Conservation (phyloP, 2,888 invertebrate genomes). For the Pseudococcus longispinus region DNA sequence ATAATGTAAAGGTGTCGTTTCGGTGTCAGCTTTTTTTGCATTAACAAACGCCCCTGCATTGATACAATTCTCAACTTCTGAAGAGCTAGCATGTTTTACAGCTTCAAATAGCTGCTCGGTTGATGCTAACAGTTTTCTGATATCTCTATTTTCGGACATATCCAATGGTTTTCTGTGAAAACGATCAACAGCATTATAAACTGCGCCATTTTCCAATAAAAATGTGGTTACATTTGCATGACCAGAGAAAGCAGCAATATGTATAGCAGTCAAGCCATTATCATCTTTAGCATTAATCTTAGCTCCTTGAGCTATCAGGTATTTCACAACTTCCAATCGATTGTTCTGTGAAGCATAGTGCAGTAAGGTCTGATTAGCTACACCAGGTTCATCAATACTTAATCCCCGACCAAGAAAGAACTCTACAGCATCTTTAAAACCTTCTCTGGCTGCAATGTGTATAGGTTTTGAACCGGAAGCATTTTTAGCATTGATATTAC, state of each 20-base stretch:
- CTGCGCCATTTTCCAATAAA: background rate
- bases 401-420: conserved; percentile 65
- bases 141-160: background rate
- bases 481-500: background rate
- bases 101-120: background rate
- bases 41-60: background rate
- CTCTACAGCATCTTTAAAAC: background rate
- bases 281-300: conserved; percentile 71
- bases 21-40: background rate
- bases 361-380: conserved; percentile 78
- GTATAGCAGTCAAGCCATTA: conserved; percentile 68
- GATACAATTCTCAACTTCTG: background rate
- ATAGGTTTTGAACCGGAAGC: background rate
- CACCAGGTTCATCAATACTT: conserved; percentile 72
- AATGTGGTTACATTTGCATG: background rate
- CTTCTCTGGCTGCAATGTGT: background rate
- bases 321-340: conserved; percentile 73
- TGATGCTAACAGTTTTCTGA: background rate
- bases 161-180: background rate
- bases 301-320: conserved; percentile 75
- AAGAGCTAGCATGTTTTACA: background rate
- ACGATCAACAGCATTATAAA: background rate
- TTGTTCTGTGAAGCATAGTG: conserved; percentile 88
- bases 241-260: background rate
- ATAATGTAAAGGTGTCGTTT: background rate